These are phyloP conservation scores for Drosophila setifemur DNA, from an alignment of 1,140 invertebrate species.

Conservation along the genomic window DNA sequence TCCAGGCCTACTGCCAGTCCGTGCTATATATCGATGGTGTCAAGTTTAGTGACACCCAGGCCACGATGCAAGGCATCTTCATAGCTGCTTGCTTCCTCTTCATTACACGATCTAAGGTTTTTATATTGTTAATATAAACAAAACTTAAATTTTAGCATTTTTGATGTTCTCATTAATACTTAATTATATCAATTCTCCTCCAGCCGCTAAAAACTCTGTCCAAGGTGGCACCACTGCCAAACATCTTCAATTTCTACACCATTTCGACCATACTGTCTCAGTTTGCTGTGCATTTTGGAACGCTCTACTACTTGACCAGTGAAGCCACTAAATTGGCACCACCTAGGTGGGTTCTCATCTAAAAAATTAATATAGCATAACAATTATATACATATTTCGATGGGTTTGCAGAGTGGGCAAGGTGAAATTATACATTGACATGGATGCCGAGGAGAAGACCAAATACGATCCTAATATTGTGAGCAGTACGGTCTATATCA, in stretches of 20 bases:
- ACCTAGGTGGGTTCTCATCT: conserved; percentile 83
- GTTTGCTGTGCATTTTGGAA: conserved; percentile 97
- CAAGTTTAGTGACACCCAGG: conserved; percentile 98
- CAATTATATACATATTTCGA: neutral
- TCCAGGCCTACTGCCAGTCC: conserved; percentile 98
- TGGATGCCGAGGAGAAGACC: conserved; percentile 88
- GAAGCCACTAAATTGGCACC: conserved; percentile 88
- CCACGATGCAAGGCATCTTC: conserved; percentile 96
- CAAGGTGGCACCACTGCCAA: conserved; percentile 96
- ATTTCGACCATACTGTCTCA: conserved; percentile 97
- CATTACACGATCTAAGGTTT: conserved; percentile 98
- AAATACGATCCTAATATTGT: conserved; percentile 96
- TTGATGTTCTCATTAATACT: no score
- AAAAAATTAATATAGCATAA: neutral
- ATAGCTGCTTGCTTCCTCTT: conserved; percentile 98
- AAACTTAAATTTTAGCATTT: conserved; percentile 1
- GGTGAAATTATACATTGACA: conserved; percentile 84
- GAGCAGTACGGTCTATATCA: conserved; percentile 99
- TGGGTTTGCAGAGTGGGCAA: conserved; percentile 83
- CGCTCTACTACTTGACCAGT: conserved; percentile 94
- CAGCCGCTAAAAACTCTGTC: conserved; percentile 97
- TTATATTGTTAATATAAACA: no score
- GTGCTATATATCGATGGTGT: conserved; percentile 99
- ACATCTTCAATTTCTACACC: conserved; percentile 99
- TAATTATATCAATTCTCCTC: no score